Base-by-base conservation (phyloP, 2,113 vertebrate species). In the Scopus umbretta region DNA sequence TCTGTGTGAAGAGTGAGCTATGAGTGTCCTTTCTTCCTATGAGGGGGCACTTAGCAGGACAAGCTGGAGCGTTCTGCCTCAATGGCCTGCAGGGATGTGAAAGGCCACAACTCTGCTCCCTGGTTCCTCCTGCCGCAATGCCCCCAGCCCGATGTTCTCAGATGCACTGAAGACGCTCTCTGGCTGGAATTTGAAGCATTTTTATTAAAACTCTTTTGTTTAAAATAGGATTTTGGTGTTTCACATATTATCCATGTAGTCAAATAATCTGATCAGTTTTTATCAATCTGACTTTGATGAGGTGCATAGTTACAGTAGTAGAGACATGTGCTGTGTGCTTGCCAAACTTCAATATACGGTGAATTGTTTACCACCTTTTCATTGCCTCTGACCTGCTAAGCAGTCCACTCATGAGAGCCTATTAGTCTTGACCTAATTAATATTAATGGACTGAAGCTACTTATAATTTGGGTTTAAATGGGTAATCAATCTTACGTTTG, bases 381-480 rank as follows among this genome's bases (percentile, higher is more conserved):
- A 62, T 81, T 94, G 76, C 63, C 42, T 89, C 55, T 95, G 92
- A 96, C 74, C 72, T 96, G 65, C 90, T 96, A 97, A 96, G 95
- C 80, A 90, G 78, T 92, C 91, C 82, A 70, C 61, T 96, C 71
- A 85, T 96, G 81, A 94, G 34, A 94, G 55, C 50, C 85, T 89
- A 80, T 95, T 94, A 92, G 94, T 72, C 72, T 94, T 86, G 67
- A 92, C 59, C 96, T 95, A 98, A 96, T 97, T 95, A 97, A 97
- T 93, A 94, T 85, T 96, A 96, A 96, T 93, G 67, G 65, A 0
- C 29, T 55, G 73, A 61, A 87, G 56, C 36, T 90, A 65, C 84
- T 96, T 96, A 88, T 82, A 91, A 97, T 94, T 61, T 1, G 0
- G 26, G 9, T 75, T 89, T 88, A 93, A 97, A 88, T 74, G 66